Percentiles rank a stretch among this genome's conserved stretches.
Conservation (phyloP, 2,113 vertebrate species). For the Ailurus styani region DNA sequence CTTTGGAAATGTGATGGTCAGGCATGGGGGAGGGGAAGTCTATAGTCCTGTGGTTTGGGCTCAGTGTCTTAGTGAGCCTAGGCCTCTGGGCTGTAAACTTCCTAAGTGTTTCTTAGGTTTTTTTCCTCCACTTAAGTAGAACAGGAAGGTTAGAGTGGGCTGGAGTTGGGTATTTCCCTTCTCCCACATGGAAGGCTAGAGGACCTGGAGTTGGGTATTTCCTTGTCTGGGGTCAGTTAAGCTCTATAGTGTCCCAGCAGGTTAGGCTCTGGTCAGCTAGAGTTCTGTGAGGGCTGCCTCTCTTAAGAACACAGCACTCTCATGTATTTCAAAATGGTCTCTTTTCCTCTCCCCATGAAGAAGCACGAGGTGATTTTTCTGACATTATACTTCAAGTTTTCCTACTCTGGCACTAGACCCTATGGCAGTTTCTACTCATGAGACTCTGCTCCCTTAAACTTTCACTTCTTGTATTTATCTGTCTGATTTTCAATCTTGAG, state of each 20-base stretch:
- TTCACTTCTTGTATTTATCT: neutral
- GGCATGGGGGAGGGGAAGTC: no score
- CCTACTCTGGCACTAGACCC: neutral
- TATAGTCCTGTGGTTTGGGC: no score
- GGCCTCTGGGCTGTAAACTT: no score
- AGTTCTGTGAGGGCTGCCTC: neutral
- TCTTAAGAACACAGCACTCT: neutral
- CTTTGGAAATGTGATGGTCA: no score
- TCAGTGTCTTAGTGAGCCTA: no score
- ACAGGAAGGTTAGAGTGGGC: neutral
- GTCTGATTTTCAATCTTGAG: neutral
- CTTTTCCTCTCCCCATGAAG: neutral
- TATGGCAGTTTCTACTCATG: neutral
- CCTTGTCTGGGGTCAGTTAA: neutral
- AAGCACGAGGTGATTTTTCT: neutral
- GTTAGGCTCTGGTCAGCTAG: neutral
- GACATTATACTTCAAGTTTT: neutral
- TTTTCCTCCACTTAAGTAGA: no score
- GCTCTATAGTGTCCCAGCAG: neutral
- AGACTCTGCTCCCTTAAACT: neutral
- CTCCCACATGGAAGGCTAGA: neutral
- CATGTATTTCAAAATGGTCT: neutral
- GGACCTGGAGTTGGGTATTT: neutral
- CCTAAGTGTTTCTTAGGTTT: no score
- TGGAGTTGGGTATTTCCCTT: neutral